Evolutionary conservation across 2,888 invertebrate species (phyloP), one percentile per base, ranked within the genome.

Genomic region (Eustalomyia histrio): DNA sequence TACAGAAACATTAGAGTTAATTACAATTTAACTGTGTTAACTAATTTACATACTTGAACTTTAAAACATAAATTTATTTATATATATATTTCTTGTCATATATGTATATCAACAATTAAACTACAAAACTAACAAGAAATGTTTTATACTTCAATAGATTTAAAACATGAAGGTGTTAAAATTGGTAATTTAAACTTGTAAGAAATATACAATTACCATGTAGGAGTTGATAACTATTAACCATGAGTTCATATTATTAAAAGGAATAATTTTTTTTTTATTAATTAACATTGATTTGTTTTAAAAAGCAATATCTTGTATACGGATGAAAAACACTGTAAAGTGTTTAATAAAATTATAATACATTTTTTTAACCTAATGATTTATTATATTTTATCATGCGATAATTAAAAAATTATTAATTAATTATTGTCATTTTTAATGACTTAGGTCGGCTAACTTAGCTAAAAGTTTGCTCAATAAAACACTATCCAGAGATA

Each of bases 21-120:
- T n/a, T 4, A 47, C 43, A 47, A 61, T 29, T 61, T 57, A 61
- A 68, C 61, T 63, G 60, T 55, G 63, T 67, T 78, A 61, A 72
- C 72, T 63, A 73, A 79, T 81, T 81, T 78, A 71, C 71, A 78
- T 81, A 81, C 74, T 71, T 81, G 78, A 81, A 78, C 81, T 71
- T 57, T 75, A 71, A 71, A 74, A 33, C 33, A 50, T 53, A 16
- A 8, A 73, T 53, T 61, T 47, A 47, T 47, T 47, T 47, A 47
- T 47, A 47, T 16, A n/a, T 47, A 47, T 16, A n/a, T 47, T 47
- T 47, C 43, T 47, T 47, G 43, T 47, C 43, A 47, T 47, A n/a
- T 47, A n/a, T 16, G n/a, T 47, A n/a, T 47, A n/a, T 16, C 43
- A 47, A 39, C 39, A 39, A 12, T 14, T 7, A 29, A 39, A 39